Evolutionary conservation across 2,888 invertebrate genomes (phyloP).

Genomic region (Pterostichus madidus): DNA sequence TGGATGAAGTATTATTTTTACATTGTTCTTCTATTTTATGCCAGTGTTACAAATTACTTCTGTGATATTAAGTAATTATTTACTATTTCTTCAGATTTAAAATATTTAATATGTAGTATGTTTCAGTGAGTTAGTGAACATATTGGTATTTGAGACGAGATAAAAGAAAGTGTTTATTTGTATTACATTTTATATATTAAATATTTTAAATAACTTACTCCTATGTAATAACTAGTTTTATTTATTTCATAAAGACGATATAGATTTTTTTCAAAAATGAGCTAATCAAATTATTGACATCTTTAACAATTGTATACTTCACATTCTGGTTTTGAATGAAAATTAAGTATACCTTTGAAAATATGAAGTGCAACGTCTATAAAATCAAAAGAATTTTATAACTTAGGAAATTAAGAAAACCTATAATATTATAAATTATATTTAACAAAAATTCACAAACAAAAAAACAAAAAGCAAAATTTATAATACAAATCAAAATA

Average conservation of each 20-base stretch:
- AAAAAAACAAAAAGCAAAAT: neutral
- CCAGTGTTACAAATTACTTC: slow-evolving; percentile 25
- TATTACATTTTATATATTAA: slow-evolving; percentile 19
- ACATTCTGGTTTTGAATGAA: neutral
- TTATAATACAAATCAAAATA: slow-evolving; percentile 9
- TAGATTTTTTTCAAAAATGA: neutral
- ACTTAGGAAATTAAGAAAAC: neutral
- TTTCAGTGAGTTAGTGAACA: too few species aligned
- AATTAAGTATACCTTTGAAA: neutral
- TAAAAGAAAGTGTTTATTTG: slow-evolving; percentile 8
- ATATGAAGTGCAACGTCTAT: neutral
- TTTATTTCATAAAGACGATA: neutral
- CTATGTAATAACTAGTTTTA: slow-evolving; percentile 12
- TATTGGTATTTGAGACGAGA: too few species aligned
- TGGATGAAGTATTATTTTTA: neutral
- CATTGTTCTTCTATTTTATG: slow-evolving; percentile 19
- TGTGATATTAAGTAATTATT: slow-evolving; percentile 44
- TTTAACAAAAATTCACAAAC: too few species aligned
- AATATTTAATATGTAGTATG: slow-evolving; percentile 38
- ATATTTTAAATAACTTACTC: slow-evolving; percentile 21
- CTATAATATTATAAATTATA: neutral
- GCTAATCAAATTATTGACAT: slow-evolving; percentile 37
- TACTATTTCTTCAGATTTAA: slow-evolving; percentile 20
- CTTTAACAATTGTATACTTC: neutral
- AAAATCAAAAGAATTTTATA: neutral